Evolutionary conservation across 1,140 invertebrate species (phyloP).

Genomic region (Formica exsecta): DNA sequence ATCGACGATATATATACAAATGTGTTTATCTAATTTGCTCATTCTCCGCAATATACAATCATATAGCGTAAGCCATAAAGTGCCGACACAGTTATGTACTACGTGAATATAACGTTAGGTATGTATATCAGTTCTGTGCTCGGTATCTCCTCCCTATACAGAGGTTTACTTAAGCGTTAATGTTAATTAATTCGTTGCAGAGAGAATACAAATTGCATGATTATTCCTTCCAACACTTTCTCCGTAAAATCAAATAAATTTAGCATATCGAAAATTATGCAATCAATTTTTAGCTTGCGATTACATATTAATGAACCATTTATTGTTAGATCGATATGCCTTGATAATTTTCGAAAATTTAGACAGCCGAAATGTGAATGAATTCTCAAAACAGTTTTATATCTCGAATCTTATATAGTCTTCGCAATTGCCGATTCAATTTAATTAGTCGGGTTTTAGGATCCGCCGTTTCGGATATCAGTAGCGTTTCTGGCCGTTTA

Average conservation of each 20-base stretch:
- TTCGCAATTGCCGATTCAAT: not conserved
- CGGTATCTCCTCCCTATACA: not conserved
- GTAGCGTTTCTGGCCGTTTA: constrained; percentile 10
- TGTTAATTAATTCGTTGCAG: constrained; percentile 26
- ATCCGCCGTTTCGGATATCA: constrained; percentile 14
- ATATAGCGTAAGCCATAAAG: not conserved
- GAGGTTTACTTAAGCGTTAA: constrained; percentile 17
- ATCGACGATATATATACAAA: not conserved
- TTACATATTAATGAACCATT: not conserved
- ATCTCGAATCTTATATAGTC: not conserved
- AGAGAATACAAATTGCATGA: not conserved
- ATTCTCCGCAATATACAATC: not conserved
- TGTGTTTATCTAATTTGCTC: constrained; percentile 3
- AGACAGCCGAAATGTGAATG: not conserved
- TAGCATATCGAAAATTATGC: constrained; percentile 7
- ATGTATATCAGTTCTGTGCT: not conserved
- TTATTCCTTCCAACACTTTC: not conserved
- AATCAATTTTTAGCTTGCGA: not conserved
- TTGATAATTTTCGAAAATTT: not conserved
- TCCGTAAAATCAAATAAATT: not conserved
- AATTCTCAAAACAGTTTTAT: not conserved
- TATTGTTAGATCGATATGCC: not conserved
- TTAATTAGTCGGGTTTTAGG: constrained; percentile 26
- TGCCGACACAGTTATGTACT: not conserved
- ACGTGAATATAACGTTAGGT: not conserved